Conservation (phyloP, 1,140 invertebrate species). For the Sarcophaga peregrina region DNA sequence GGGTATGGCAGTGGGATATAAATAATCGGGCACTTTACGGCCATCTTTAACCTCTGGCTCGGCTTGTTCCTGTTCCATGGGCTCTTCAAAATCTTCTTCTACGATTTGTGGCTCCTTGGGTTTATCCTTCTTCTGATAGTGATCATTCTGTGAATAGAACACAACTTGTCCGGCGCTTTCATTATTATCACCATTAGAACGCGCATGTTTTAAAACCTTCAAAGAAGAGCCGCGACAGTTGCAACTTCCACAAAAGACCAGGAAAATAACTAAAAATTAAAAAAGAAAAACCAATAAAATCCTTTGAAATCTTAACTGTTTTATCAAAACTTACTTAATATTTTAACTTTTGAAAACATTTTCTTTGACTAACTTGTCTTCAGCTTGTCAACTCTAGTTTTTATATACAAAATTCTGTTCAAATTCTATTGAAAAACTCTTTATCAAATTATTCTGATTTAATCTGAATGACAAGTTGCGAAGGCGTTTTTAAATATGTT, state of each 20-base stretch:
- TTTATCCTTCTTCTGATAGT: conserved; percentile 21
- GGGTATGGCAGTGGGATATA: conserved; percentile 60
- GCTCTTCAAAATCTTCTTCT: not conserved
- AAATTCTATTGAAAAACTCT: not conserved
- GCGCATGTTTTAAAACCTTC: not conserved
- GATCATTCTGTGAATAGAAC: conserved; percentile 43
- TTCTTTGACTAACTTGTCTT: not conserved
- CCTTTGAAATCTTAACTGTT: not conserved
- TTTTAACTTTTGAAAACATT: conserved; percentile 12
- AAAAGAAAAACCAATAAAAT: not conserved
- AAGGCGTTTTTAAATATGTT: too few relatives aligned
- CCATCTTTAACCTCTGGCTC: conserved; percentile 52
- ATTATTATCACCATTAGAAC: conserved; percentile 28
- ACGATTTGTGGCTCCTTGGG: not conserved
- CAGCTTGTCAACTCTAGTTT: not conserved
- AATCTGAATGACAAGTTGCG: too few relatives aligned
- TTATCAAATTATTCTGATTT: too few relatives aligned
- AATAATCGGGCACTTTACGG: conserved; percentile 60
- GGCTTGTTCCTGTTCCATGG: not conserved
- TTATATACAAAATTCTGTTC: conserved; percentile 11
- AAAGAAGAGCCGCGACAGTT: not conserved
- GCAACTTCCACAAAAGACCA: not conserved
- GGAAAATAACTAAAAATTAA: not conserved
- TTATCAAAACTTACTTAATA: not conserved
- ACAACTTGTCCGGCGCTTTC: conserved; percentile 36